These are phyloP conservation scores for Alaudala cheleensis DNA, from an alignment of 2,113 vertebrate genomes.

Conservation along the genomic window DNA sequence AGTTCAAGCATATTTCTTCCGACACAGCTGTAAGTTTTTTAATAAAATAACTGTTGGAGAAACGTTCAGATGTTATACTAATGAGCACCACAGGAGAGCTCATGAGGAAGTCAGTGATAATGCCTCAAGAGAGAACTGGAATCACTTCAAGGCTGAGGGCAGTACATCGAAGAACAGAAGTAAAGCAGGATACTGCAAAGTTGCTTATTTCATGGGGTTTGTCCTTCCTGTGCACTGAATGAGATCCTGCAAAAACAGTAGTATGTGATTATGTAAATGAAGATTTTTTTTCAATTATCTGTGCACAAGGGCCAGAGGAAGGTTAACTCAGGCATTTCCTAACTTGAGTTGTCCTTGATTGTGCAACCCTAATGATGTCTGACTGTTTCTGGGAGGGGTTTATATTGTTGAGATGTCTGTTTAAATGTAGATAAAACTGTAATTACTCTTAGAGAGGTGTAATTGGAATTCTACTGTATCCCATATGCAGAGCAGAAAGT, in stretches of 20 bases:
- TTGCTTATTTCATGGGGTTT: constrained; percentile 34
- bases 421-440: not conserved
- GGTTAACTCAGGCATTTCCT: constrained; percentile 62
- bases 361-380: not conserved
- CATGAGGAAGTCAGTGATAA: not conserved
- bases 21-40: not conserved
- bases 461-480: not conserved
- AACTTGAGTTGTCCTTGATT: constrained; percentile 14
- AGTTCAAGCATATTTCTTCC: not conserved
- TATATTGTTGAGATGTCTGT: not conserved
- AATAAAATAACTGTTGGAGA: not conserved
- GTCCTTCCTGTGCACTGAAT: constrained; percentile 52
- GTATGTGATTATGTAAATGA: constrained; percentile 37
- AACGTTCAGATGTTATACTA: not conserved
- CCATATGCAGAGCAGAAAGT: not conserved
- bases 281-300: constrained; percentile 24
- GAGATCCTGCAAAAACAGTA: constrained; percentile 25
- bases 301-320: constrained; percentile 28
- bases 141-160: not conserved
- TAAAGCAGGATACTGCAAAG: constrained; percentile 7
- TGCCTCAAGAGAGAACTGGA: not conserved
- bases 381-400: constrained; percentile 8
- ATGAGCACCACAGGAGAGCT: not conserved
- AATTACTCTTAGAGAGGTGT: not conserved
- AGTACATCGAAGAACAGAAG: not conserved